These are phyloP conservation scores for Alexandromys fortis DNA, from an alignment of 2,113 vertebrate genomes.

Conservation along the genomic window DNA sequence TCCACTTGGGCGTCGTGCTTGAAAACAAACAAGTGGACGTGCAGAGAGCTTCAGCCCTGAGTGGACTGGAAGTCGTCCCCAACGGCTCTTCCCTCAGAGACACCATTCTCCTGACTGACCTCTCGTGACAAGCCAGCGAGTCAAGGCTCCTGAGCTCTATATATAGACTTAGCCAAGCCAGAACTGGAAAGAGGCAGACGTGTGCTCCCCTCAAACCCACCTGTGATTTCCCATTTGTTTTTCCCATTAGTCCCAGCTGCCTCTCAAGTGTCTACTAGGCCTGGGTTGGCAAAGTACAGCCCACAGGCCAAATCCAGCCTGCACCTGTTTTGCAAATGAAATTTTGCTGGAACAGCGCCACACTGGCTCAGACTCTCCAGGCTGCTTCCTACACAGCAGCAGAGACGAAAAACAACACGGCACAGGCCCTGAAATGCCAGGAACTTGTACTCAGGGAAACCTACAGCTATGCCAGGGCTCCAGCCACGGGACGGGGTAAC, in stretches of 20 bases:
- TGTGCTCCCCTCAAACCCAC: background rate
- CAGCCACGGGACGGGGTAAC: background rate
- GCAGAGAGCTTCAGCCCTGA: conserved; percentile 1
- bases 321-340: conserved; percentile 58
- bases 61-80: background rate
- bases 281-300: background rate
- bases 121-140: background rate
- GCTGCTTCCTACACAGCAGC: background rate
- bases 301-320: conserved; percentile 39
- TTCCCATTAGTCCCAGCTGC: background rate
- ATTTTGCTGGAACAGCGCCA: conserved; percentile 25
- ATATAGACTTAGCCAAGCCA: background rate
- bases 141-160: background rate
- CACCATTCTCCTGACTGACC: background rate
- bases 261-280: background rate
- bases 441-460: background rate
- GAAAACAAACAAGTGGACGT: conserved; percentile 47
- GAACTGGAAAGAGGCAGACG: background rate
- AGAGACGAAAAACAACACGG: background rate
- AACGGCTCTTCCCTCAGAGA: background rate
- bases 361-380: background rate
- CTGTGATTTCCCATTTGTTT: background rate
- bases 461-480: conserved; percentile 9
- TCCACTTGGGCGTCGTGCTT: conserved; percentile 18
- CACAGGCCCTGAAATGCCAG: background rate